phyloP scores from a whole-genome alignment of 2,113 vertebrate genomes.

The Lampris megalopsis region DNA sequence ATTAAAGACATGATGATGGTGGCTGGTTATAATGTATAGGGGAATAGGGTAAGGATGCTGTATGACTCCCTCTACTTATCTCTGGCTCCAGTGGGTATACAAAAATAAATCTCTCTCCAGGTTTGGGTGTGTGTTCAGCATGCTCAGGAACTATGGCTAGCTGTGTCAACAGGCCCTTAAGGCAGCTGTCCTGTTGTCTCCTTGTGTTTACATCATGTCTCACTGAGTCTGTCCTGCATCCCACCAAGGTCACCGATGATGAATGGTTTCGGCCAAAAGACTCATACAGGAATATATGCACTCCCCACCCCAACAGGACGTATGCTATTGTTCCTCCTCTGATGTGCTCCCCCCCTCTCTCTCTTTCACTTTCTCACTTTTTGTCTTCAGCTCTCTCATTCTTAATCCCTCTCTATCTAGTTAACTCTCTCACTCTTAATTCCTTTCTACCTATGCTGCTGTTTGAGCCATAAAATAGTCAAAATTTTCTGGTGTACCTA shows the following conservation, averaged over 20 bases:
- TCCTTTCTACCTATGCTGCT: not conserved
- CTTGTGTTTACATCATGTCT: slow-evolving; percentile 42
- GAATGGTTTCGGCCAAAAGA: slow-evolving; percentile 37
- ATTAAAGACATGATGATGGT: no score
- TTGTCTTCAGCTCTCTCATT: not conserved
- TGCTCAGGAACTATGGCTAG: slow-evolving; percentile 23
- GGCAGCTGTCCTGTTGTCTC: slow-evolving; percentile 14
- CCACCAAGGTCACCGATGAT: slow-evolving; percentile 55
- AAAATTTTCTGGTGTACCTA: not conserved
- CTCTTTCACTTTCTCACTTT: slow-evolving; percentile 4
- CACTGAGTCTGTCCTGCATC: slow-evolving; percentile 34
- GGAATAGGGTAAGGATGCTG: slow-evolving; percentile 33
- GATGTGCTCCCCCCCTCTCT: slow-evolving; percentile 24
- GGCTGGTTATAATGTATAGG: no score
- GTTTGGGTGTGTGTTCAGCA: slow-evolving; percentile 1
- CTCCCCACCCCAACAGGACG: slow-evolving; percentile 38
- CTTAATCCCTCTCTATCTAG: no score
- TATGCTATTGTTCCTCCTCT: slow-evolving; percentile 7
- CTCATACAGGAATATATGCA: not conserved
- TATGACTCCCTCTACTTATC: slow-evolving; percentile 53
- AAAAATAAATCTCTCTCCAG: slow-evolving; percentile 20
- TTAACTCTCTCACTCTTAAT: not conserved
- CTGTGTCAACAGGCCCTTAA: slow-evolving; percentile 15
- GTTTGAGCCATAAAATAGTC: no score
- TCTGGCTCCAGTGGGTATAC: slow-evolving; percentile 35